Percentiles rank a stretch among this genome's conserved stretches.
Evolutionary conservation across 2,888 invertebrate genomes (phyloP).

Genomic region (Agrochola circellaris): DNA sequence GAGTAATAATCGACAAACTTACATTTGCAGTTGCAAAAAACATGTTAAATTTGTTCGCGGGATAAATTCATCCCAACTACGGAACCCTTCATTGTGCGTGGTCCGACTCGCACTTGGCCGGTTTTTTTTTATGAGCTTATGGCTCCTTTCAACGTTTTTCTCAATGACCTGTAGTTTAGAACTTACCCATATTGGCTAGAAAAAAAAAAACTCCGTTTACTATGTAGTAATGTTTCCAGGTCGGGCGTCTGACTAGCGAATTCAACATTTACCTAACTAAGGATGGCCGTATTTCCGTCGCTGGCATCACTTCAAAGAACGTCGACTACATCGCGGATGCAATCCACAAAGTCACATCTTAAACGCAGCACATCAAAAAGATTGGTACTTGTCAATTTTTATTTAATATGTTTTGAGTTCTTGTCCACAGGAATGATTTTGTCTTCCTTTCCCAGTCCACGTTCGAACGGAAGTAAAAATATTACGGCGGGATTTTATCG

Average conservation of each 20-base stretch:
- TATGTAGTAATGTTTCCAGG: conserved; percentile 89
- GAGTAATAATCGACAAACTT: no score
- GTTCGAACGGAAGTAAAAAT: no score
- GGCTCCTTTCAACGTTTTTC: not conserved
- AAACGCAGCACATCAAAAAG: conserved; percentile 69
- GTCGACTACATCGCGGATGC: conserved; percentile 98
- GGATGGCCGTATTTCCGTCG: conserved; percentile 99
- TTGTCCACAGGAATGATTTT: not conserved
- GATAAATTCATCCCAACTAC: no score
- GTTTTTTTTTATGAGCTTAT: not conserved
- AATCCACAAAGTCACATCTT: conserved; percentile 96
- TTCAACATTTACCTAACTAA: conserved; percentile 98
- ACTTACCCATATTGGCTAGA: not conserved
- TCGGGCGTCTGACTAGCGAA: conserved; percentile 96
- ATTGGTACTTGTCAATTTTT: conserved; percentile 34
- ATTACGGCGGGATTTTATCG: no score
- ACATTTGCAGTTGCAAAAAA: no score
- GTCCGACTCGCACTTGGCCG: no score
- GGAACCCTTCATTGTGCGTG: no score
- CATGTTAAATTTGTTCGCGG: no score
- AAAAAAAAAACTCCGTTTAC: not conserved
- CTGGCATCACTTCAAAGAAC: conserved; percentile 98
- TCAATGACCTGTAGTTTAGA: not conserved
- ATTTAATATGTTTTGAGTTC: not conserved
- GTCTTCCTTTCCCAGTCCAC: not conserved